phyloP scores from a whole-genome alignment of 2,888 invertebrate species.

The Physocephala rufipes region DNA sequence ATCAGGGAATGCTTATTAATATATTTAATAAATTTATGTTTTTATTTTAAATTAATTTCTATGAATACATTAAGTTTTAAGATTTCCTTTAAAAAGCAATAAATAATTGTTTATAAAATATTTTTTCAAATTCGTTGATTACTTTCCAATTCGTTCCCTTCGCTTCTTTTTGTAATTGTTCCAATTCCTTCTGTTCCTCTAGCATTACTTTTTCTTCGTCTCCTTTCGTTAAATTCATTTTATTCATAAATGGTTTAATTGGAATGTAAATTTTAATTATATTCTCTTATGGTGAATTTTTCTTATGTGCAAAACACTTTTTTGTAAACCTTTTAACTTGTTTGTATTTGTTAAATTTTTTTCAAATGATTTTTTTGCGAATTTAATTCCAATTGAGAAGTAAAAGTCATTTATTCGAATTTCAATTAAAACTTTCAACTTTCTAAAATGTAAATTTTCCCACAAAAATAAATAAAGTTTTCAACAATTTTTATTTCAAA shows the following conservation, averaged over 20 bases:
- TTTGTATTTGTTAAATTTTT: too few relatives aligned
- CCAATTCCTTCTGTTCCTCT: background rate
- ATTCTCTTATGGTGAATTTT: too few relatives aligned
- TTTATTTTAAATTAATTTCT: too few relatives aligned
- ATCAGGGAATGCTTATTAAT: constrained; percentile 24
- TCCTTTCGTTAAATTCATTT: constrained; percentile 33
- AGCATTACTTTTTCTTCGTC: constrained; percentile 38
- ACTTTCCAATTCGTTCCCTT: constrained; percentile 9
- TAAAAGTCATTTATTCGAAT: too few relatives aligned
- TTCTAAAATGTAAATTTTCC: too few relatives aligned
- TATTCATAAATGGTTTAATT: constrained; percentile 19
- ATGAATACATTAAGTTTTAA: too few relatives aligned
- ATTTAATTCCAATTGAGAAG: too few relatives aligned
- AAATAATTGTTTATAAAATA: constrained; percentile 7
- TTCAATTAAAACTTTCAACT: too few relatives aligned
- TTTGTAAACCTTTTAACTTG: too few relatives aligned
- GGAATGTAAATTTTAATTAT: constrained; percentile 26
- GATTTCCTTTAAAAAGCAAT: background rate
- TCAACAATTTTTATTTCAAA: too few relatives aligned
- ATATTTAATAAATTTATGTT: constrained; percentile 21
- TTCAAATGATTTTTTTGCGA: too few relatives aligned
- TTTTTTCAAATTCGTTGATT: constrained; percentile 16
- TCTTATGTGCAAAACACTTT: constrained; percentile 48
- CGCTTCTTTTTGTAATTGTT: background rate
- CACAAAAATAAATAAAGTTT: too few relatives aligned